Evolutionary conservation across 1,140 invertebrate genomes (phyloP), one percentile per base, ranked within the genome.

Genomic region (Zaprionus davidi): DNA sequence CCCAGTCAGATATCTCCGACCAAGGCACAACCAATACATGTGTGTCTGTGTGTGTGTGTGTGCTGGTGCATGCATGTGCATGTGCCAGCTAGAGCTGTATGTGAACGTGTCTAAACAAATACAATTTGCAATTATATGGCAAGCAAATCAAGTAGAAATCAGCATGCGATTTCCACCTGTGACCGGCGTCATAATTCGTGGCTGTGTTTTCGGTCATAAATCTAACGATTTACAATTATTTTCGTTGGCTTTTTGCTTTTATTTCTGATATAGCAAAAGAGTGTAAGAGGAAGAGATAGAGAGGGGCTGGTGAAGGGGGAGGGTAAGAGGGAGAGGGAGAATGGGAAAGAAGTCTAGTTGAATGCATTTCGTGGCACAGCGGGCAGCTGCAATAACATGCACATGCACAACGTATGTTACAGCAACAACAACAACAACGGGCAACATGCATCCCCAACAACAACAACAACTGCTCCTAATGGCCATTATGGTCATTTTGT

Each of bases 151-250:
- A 87, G 84, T 84, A 78, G 74, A 87, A 87, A 87, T 87, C 84
- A 87, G 84, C 84, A 87, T 87, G 84, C 85, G 85, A 87, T 90
- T 87, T 87, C 84, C 84, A 87, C 84, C 84, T 87, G 84, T 87
- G 84, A 86, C 81, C 84, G 85, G 81, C 85, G 85, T 87, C 84
- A 87, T 87, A 90, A 87, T 90, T 88, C 84, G 84, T 87, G 85
- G 81, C 81, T 80, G 55, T 87, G 84, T 87, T 84, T 87, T 87
- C 62, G 81, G 81, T 81, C 84, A 88, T 87, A 87, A 87, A 87
- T 87, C 84, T 90, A 88, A 79, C 84, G 84, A 87, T 88, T 87
- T 87, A 87, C 84, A 87, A 87, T 87, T 87, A 90, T 87, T 87
- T 87, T 80, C 58, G 49, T 76, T 51, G 24, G 56, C 17, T 64